These are phyloP conservation scores for Baccha elongata DNA, from an alignment of 2,888 invertebrate genomes.

Conservation along the genomic window DNA sequence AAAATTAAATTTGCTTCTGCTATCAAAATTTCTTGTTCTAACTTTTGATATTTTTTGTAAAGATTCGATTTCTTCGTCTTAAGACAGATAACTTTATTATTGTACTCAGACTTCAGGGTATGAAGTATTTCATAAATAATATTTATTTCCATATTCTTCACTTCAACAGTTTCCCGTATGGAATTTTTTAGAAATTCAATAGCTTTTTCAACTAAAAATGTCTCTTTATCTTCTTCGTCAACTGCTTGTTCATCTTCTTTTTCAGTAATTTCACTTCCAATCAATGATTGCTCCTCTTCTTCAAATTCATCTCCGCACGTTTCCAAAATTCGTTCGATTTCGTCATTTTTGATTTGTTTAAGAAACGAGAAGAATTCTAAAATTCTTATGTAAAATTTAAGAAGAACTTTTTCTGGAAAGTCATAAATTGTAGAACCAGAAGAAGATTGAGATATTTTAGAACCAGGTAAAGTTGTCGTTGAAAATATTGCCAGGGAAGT, in stretches of 20 bases:
- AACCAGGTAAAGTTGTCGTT: conserved; percentile 15
- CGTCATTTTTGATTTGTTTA: conserved; percentile 49
- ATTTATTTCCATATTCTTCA: conserved; percentile 51
- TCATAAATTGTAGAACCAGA: conserved; percentile 29
- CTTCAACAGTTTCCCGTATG: conserved; percentile 50
- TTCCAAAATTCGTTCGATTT: conserved; percentile 40
- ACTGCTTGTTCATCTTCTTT: conserved; percentile 9
- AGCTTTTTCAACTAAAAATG: conserved; percentile 40
- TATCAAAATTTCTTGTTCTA: conserved; percentile 4
- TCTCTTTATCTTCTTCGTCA: conserved; percentile 23
- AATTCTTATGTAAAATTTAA: conserved; percentile 48
- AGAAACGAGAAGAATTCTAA: conserved; percentile 43
- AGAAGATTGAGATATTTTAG: background rate
- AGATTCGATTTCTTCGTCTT: conserved; percentile 27
- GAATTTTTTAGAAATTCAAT: conserved; percentile 51
- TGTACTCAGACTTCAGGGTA: conserved; percentile 30
- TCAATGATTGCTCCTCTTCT: conserved; percentile 22
- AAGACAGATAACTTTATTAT: conserved; percentile 37
- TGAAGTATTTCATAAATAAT: conserved; percentile 47
- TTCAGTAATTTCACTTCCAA: conserved; percentile 1
- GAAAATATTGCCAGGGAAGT: background rate
- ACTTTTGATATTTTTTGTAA: conserved; percentile 29
- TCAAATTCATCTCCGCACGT: conserved; percentile 30
- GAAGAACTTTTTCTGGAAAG: conserved; percentile 55
- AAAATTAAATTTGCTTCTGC: conserved; percentile 76